A percentile compares a stretch with the other conserved stretches of the same genome.
Conservation (phyloP, 2,113 vertebrate genomes). For the Thryonomys swinderianus region DNA sequence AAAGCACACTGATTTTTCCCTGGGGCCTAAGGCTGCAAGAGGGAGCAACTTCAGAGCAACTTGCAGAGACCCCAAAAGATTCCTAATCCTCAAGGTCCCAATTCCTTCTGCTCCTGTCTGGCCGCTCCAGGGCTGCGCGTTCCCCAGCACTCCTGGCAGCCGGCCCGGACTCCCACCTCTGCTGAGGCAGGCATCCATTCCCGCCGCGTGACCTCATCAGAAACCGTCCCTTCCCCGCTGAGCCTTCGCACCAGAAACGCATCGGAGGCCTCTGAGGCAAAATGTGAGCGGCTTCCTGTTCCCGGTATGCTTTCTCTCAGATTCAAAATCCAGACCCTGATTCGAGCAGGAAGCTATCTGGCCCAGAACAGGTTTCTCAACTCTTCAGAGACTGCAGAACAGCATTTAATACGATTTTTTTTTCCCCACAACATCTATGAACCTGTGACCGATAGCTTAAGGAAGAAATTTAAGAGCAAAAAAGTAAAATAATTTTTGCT, state of each 20-base stretch:
- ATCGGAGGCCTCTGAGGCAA: background rate
- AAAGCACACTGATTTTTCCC: background rate
- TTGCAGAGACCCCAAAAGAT: background rate
- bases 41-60: conserved; percentile 28
- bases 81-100: background rate
- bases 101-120: background rate
- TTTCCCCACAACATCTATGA: background rate
- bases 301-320: background rate
- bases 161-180: conserved; percentile 39
- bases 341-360: background rate
- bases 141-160: background rate
- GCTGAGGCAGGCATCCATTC: conserved; percentile 27
- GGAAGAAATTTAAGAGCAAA: background rate
- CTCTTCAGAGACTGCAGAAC: background rate
- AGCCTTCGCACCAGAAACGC: background rate
- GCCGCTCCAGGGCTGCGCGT: background rate
- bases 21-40: background rate
- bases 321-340: background rate
- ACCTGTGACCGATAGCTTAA: background rate
- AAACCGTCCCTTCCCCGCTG: background rate
- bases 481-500: background rate
- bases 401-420: background rate
- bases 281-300: background rate
- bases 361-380: background rate
- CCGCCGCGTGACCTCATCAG: conserved; percentile 42